These are phyloP conservation scores for Tetranychus piercei DNA, from an alignment of 2,888 invertebrate genomes.

Conservation along the genomic window DNA sequence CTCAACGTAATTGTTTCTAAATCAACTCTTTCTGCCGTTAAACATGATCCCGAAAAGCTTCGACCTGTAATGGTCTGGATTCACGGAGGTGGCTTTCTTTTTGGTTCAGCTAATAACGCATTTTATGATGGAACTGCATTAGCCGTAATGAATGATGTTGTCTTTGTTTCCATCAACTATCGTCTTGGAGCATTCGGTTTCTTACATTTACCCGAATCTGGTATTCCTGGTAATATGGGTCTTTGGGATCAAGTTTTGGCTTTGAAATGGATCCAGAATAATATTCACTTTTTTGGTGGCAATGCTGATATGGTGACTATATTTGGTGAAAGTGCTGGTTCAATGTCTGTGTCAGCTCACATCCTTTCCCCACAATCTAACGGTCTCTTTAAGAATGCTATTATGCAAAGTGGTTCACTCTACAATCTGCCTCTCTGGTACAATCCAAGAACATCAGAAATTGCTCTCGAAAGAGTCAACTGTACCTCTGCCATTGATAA, in stretches of 20 bases:
- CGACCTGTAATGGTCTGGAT: conserved; percentile 28
- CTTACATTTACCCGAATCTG: conserved; percentile 30
- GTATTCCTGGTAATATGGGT: conserved; percentile 45
- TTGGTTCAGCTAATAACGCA: conserved; percentile 35
- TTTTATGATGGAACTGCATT: conserved; percentile 36
- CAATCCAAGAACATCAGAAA: neutral
- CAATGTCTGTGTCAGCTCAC: neutral
- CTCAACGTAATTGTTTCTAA: conserved; percentile 36
- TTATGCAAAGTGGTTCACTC: conserved; percentile 3
- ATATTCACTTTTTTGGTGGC: conserved; percentile 39
- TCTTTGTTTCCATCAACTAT: conserved; percentile 39
- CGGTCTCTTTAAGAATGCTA: neutral
- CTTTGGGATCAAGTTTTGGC: conserved; percentile 38
- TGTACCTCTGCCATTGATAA: neutral
- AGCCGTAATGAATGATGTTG: conserved; percentile 34
- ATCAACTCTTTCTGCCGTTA: neutral
- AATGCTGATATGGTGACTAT: neutral
- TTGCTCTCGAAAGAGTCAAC: neutral
- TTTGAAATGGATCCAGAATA: conserved; percentile 39
- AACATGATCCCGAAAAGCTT: neutral
- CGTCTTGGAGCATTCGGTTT: conserved; percentile 36
- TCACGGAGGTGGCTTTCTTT: conserved; percentile 38
- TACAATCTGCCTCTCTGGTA: no score
- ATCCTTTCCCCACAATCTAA: neutral
- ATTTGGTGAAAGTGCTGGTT: conserved; percentile 5